A percentile compares a stretch with the other conserved stretches of the same genome.
phyloP scores from a whole-genome alignment of 2,888 invertebrate species.

The Dendrolimus houi region DNA sequence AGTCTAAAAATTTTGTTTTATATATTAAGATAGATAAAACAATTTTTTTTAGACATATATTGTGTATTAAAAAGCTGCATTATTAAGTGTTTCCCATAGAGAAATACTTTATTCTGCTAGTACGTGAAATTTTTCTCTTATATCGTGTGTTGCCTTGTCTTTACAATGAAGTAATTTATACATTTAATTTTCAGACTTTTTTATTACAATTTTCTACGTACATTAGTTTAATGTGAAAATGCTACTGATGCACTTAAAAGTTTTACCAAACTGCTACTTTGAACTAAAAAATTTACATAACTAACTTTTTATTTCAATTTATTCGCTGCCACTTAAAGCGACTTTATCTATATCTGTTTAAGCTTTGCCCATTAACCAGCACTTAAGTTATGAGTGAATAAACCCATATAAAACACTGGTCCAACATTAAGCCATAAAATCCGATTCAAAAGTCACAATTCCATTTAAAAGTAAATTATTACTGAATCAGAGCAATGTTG shows the following conservation, averaged over 20 bases:
- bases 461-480: constrained; percentile 56
- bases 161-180: too few species aligned
- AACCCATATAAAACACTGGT: constrained; percentile 27
- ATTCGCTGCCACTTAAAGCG: neutral
- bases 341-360: constrained; percentile 3
- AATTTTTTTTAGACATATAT: too few species aligned
- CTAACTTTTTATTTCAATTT: neutral
- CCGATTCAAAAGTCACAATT: constrained; percentile 40
- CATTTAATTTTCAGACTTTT: neutral
- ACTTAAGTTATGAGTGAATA: constrained; percentile 20
- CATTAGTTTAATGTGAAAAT: neutral
- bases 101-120: too few species aligned
- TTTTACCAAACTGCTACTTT: neutral
- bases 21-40: too few species aligned
- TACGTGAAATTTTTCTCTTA: too few species aligned
- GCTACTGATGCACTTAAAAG: neutral
- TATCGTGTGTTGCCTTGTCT: too few species aligned
- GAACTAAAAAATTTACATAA: neutral
- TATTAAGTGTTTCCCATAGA: too few species aligned
- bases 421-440: constrained; percentile 36
- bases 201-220: neutral
- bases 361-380: constrained; percentile 5
- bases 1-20: too few species aligned
- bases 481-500: constrained; percentile 53
- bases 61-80: too few species aligned